Conservation (phyloP, 2,113 vertebrate genomes). For the Burhinus bistriatus region DNA sequence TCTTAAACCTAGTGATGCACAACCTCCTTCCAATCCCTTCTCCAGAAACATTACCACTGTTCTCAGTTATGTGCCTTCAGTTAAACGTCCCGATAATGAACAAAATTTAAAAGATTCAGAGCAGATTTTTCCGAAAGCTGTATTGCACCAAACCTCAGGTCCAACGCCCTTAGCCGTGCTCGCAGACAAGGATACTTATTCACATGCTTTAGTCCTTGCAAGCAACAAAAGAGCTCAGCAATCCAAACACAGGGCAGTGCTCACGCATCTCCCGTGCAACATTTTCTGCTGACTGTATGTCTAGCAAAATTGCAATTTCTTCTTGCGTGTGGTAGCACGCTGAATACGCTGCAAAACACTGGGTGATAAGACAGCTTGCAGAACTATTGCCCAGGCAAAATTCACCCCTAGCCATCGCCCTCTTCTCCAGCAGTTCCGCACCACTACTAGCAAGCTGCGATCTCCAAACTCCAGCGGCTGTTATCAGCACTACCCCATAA, state of each 20-base stretch:
- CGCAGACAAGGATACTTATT: background rate
- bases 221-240: background rate
- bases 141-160: background rate
- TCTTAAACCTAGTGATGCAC: background rate
- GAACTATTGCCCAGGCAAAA: conserved; percentile 13
- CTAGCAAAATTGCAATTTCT: background rate
- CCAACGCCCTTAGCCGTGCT: background rate
- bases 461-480: background rate
- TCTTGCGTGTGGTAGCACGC: background rate
- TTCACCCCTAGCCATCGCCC: background rate
- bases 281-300: background rate
- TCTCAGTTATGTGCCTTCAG: background rate
- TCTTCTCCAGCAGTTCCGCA: background rate
- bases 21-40: background rate
- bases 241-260: background rate
- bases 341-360: background rate
- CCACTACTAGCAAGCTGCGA: background rate
- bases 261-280: background rate
- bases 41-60: background rate
- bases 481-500: background rate
- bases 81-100: background rate
- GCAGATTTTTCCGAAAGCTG: background rate
- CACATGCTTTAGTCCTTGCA: background rate
- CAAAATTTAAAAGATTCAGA: background rate
- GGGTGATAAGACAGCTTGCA: background rate